These are phyloP conservation scores for Mormyrus lacerda DNA, from an alignment of 2,113 vertebrate genomes.

Conservation along the genomic window DNA sequence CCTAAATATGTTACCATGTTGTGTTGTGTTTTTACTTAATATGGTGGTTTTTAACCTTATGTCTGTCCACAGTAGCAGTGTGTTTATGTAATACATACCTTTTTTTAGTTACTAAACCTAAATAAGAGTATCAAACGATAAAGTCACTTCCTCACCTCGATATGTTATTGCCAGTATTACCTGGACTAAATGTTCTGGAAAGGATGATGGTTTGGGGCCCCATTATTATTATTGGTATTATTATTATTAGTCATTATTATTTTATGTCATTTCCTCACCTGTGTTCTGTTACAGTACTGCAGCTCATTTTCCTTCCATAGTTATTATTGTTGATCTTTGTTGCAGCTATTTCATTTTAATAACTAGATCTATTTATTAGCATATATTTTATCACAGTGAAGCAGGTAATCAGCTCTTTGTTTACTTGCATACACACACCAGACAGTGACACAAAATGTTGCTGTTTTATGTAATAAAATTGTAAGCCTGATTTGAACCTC, in stretches of 20 bases:
- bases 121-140: neutral
- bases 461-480: neutral
- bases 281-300: neutral
- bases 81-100: neutral
- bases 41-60: neutral
- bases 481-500: neutral
- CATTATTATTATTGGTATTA: neutral
- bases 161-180: neutral
- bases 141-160: neutral
- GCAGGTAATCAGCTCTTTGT: neutral
- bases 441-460: neutral
- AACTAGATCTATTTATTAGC: neutral
- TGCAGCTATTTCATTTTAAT: neutral
- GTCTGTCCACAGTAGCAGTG: neutral
- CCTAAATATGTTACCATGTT: neutral
- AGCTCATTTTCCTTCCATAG: neutral
- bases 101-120: neutral
- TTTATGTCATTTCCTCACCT: neutral
- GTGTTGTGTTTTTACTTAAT: neutral
- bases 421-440: neutral
- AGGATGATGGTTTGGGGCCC: neutral
- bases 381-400: neutral
- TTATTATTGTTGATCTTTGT: neutral
- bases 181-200: neutral
- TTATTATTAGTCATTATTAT: neutral